Evolutionary conservation across 2,797 vertebrate species (phyloP).

Genomic region (Hydrolagus colliei): DNA sequence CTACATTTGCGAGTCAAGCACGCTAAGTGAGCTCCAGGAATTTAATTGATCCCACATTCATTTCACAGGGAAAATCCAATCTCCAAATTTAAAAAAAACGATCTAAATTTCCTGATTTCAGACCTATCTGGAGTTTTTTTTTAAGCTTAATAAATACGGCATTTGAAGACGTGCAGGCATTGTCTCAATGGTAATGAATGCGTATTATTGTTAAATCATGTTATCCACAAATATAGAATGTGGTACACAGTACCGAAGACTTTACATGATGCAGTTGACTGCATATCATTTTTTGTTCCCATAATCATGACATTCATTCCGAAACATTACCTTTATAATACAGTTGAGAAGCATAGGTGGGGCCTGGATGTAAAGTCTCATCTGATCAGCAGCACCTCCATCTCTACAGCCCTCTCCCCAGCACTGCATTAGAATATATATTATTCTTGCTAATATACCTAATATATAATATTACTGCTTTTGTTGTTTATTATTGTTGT

Average conservation of each 20-base stretch:
- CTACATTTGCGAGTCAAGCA: too few species aligned
- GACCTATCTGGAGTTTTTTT: background rate
- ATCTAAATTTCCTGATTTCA: background rate
- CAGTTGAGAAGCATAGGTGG: too few species aligned
- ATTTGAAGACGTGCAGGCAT: background rate
- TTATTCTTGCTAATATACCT: too few species aligned
- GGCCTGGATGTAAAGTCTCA: too few species aligned
- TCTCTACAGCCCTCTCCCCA: too few species aligned
- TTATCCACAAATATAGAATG: background rate
- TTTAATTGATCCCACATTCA: background rate
- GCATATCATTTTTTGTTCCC: background rate
- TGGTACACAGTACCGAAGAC: background rate
- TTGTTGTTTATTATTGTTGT: too few species aligned
- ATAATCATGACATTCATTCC: background rate
- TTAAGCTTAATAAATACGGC: background rate
- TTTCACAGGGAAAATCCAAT: background rate
- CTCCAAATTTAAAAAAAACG: background rate
- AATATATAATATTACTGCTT: too few species aligned
- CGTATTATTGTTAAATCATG: background rate
- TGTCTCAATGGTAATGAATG: background rate
- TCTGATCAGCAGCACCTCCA: too few species aligned
- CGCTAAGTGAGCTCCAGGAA: too few species aligned
- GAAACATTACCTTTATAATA: background rate
- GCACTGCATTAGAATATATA: too few species aligned
- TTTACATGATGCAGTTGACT: background rate